Base-by-base conservation (phyloP, 2,888 invertebrate species). In the Eurois occulta region DNA sequence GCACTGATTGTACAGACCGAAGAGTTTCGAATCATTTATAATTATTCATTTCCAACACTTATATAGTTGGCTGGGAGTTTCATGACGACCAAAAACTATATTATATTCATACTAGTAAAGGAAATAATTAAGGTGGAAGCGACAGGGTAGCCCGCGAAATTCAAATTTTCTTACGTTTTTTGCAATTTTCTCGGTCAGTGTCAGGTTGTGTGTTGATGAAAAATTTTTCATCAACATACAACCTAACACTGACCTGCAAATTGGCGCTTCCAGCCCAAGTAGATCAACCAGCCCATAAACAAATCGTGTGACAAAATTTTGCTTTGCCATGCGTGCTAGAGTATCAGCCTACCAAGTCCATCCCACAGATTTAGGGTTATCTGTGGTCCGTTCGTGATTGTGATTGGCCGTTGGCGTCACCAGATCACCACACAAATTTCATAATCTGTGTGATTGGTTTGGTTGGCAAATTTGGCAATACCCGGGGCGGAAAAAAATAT, bases 381-480 rank as follows among this genome's bases (percentile, higher is more conserved):
- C 55, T 55, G 55, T 55, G 55, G 55, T 55, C n/a, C 55, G n/a
- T 55, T 55, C 55, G 55, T n/a, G 24, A 4, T 11, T 24, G n/a
- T 52, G 52, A 48, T 48, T 48, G 48, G 48, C 11, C 24, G 52
- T 24, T 52, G 52, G 52, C 24, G 11, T 52, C 52, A 52, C 4
- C n/a, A 10, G 4, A 24, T 52, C 52, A 52, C 58, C 58, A 58
- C 58, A 32, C 32, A 4, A 35, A 32, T 62, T 62, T 35, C 32
- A 13, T 43, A 71, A 62, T 72, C 67, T 72, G 71, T 55, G 52
- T 72, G n/a, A 48, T 38, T 55, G 72, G 79, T 74, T 79, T 38
- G 66, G 77, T 69, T 81, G 18, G 55, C 77, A 70, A 46, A 76
- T 81, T 80, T 85, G 80, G 85, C 90, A 89, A 87, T 82, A 76